These are phyloP conservation scores for Peromyscus attwateri DNA, from an alignment of 2,797 vertebrate species.

Conservation along the genomic window DNA sequence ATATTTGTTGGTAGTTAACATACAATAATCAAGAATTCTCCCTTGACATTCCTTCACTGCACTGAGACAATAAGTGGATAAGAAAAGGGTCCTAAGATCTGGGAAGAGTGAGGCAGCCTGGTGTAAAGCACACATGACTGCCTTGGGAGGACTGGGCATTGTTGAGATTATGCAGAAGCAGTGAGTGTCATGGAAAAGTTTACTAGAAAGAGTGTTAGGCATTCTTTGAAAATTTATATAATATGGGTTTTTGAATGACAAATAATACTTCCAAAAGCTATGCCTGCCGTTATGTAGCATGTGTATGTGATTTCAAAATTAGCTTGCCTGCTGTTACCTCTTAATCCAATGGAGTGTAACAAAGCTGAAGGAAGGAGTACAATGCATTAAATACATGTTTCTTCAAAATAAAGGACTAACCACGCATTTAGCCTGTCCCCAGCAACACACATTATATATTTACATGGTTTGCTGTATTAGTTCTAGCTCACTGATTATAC, in stretches of 20 bases:
- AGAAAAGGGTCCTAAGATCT: background rate
- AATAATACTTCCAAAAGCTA: constrained; percentile 72
- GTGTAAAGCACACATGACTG: background rate
- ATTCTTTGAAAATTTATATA: constrained; percentile 60
- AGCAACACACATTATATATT: constrained; percentile 52
- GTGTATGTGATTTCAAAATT: constrained; percentile 69
- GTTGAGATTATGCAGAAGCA: background rate
- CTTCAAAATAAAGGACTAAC: constrained; percentile 69
- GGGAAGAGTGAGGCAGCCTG: background rate
- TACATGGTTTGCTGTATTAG: constrained; percentile 44
- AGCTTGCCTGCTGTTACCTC: constrained; percentile 64
- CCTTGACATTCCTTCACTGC: background rate
- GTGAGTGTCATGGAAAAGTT: background rate
- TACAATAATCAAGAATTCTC: background rate
- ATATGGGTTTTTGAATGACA: constrained; percentile 61
- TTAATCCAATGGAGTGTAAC: constrained; percentile 68
- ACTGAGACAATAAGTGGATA: background rate
- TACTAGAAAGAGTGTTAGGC: background rate
- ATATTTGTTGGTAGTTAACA: constrained; percentile 25
- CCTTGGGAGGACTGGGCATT: background rate
- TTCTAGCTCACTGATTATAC: constrained; percentile 59
- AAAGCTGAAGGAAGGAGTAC: constrained; percentile 43
- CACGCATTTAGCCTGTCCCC: background rate
- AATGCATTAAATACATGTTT: constrained; percentile 56
- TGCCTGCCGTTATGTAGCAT: constrained; percentile 54